phyloP scores from a whole-genome alignment of 1,140 invertebrate genomes.

The Piezodorus guildinii region DNA sequence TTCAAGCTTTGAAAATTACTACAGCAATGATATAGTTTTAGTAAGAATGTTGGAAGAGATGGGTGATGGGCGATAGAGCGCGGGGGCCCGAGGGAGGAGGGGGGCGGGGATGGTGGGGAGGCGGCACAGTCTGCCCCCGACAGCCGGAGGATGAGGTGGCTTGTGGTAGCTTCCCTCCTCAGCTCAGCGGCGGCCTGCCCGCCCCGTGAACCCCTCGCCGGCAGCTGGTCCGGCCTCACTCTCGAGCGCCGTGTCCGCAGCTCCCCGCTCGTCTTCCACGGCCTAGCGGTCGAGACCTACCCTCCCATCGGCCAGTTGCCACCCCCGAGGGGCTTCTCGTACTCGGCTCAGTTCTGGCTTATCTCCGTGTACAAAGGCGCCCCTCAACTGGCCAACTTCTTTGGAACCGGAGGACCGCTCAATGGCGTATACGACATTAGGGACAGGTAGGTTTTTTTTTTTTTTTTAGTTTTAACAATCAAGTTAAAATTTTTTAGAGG shows the following conservation, averaged over 20 bases:
- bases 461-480: no score
- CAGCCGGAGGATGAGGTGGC: neutral
- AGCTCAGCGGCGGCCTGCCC: neutral
- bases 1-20: no score
- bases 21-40: no score
- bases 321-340: constrained; percentile 9
- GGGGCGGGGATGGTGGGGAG: neutral
- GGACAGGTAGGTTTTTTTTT: constrained; percentile 25
- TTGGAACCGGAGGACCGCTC: constrained; percentile 16
- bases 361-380: constrained; percentile 28
- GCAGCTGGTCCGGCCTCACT: constrained; percentile 21
- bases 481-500: no score
- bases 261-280: constrained; percentile 27
- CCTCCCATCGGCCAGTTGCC: constrained; percentile 17
- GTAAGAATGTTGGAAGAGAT: no score
- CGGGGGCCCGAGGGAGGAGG: neutral
- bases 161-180: neutral
- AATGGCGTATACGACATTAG: constrained; percentile 26
- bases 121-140: neutral
- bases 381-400: constrained; percentile 19
- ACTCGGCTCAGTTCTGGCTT: constrained; percentile 29
- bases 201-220: constrained; percentile 5
- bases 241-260: constrained; percentile 22
- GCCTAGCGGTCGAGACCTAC: constrained; percentile 27
- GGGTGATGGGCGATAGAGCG: no score